Percentiles rank a stretch among this genome's conserved stretches.
phyloP scores from a whole-genome alignment of 2,797 vertebrate genomes.

The Alfaro cultratus region DNA sequence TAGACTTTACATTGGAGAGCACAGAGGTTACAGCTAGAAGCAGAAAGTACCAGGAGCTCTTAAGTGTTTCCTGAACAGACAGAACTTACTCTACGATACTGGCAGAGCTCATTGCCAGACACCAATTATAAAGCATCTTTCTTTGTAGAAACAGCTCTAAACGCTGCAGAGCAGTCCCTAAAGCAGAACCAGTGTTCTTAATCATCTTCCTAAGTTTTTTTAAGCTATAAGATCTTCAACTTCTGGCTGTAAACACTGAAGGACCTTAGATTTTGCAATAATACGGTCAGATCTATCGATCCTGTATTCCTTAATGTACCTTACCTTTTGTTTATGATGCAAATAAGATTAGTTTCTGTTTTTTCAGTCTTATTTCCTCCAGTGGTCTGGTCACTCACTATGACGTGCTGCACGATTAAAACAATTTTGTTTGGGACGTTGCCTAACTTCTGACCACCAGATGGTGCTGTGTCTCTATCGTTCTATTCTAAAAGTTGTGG shows the following conservation, averaged over 20 bases:
- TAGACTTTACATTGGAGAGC: background rate
- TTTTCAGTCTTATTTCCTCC: background rate
- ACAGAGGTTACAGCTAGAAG: background rate
- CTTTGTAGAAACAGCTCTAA: background rate
- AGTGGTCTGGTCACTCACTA: background rate
- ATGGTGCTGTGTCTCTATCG: conserved; percentile 40
- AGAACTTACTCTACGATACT: background rate
- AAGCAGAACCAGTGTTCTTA: background rate
- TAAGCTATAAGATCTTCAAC: background rate
- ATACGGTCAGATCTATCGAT: background rate
- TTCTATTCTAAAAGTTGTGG: background rate
- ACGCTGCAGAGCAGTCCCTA: background rate
- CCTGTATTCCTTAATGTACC: background rate
- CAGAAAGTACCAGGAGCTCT: background rate
- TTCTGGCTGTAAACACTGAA: background rate
- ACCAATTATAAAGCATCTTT: background rate
- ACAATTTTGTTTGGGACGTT: background rate
- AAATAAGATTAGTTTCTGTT: background rate
- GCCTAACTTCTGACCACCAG: conserved; percentile 35
- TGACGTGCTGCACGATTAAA: background rate
- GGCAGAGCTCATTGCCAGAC: background rate
- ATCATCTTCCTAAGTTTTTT: background rate
- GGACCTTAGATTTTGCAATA: background rate
- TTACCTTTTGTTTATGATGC: background rate
- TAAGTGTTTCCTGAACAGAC: background rate